phyloP scores from a whole-genome alignment of 1,140 invertebrate genomes.

The Zaprionus tsacasi region DNA sequence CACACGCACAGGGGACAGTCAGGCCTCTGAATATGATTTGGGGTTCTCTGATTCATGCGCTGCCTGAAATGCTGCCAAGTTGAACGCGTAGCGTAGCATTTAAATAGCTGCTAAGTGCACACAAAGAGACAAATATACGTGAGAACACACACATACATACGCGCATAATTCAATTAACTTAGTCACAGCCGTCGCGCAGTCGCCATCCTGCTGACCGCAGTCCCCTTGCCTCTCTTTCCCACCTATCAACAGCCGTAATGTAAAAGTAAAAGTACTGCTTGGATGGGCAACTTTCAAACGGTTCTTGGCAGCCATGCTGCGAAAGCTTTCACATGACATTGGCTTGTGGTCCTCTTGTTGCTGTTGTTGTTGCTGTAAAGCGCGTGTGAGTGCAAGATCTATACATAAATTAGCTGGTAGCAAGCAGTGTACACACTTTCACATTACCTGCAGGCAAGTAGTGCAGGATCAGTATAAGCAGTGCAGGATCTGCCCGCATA shows the following conservation, averaged over 20 bases:
- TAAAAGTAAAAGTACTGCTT: too few species aligned
- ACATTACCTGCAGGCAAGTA: too few species aligned
- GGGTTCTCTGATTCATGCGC: conserved; percentile 47
- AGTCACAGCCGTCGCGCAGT: conserved; percentile 18
- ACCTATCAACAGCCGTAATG: too few species aligned
- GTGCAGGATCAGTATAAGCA: too few species aligned
- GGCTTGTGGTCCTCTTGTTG: not conserved
- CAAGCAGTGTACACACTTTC: too few species aligned
- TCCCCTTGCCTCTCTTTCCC: too few species aligned
- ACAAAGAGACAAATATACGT: not conserved
- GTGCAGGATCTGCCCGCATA: too few species aligned
- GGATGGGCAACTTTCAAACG: conserved; percentile 46
- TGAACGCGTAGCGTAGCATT: conserved; percentile 34
- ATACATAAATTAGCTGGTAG: too few species aligned
- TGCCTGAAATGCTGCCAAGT: not conserved
- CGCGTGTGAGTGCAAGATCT: too few species aligned
- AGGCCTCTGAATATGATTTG: conserved; percentile 30
- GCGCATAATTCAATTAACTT: conserved; percentile 17
- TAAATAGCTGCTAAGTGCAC: conserved; percentile 47
- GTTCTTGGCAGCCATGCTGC: conserved; percentile 16
- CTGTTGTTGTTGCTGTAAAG: not conserved
- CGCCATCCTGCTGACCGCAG: not conserved
- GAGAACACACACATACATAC: not conserved
- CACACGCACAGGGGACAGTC: conserved; percentile 3
- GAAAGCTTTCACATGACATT: conserved; percentile 11